Evolutionary conservation across 1,140 invertebrate species (phyloP).

Genomic region (Drosophila takahashii): DNA sequence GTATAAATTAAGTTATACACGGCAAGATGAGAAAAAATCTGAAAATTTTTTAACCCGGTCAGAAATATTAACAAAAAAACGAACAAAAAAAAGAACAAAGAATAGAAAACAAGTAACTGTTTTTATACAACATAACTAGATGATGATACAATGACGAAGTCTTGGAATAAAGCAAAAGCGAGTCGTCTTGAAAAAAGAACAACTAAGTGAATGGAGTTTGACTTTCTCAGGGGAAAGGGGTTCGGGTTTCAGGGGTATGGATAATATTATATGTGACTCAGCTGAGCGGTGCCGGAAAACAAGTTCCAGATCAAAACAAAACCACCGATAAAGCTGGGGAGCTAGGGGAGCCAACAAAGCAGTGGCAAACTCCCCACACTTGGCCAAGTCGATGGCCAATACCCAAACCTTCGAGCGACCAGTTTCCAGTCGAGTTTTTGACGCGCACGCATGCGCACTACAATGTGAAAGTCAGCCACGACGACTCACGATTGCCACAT

Average conservation of each 20-base stretch:
- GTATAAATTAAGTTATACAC: slow-evolving; percentile 71
- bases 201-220: slow-evolving; percentile 11
- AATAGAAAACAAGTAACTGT: slow-evolving; percentile 49
- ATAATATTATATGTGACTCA: slow-evolving; percentile 15
- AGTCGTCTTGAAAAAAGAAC: slow-evolving; percentile 64
- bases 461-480: slow-evolving; percentile 63
- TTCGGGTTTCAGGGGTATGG: neutral
- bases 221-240: slow-evolving; percentile 15
- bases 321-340: slow-evolving; percentile 31
- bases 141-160: slow-evolving; percentile 72
- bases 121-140: slow-evolving; percentile 75
- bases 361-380: slow-evolving; percentile 57
- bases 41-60: slow-evolving; percentile 73
- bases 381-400: slow-evolving; percentile 13
- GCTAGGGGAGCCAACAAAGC: slow-evolving; percentile 16
- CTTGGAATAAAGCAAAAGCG: slow-evolving; percentile 70
- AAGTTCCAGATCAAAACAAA: slow-evolving; percentile 62
- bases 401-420: slow-evolving; percentile 51
- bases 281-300: slow-evolving; percentile 47
- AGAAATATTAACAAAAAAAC: slow-evolving; percentile 64
- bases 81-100: slow-evolving; percentile 19
- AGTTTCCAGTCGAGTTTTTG: slow-evolving; percentile 65
- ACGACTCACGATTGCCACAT: slow-evolving; percentile 45
- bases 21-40: slow-evolving; percentile 55
- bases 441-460: slow-evolving; percentile 70